phyloP scores from a whole-genome alignment of 2,888 invertebrate species.

The Acanthosepion pharaonis region DNA sequence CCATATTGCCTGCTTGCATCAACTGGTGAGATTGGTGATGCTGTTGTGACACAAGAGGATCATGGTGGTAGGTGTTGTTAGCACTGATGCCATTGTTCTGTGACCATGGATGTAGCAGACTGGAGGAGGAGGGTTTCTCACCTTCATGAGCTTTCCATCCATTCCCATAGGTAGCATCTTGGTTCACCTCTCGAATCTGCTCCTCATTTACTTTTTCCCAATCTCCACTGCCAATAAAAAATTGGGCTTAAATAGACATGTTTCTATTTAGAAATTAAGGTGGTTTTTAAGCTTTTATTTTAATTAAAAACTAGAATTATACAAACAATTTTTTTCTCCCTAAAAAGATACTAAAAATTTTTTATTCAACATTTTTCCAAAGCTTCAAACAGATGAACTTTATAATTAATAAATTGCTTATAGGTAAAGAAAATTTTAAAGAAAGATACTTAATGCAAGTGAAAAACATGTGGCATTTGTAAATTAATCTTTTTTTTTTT shows the following conservation, averaged over 20 bases:
- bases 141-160: neutral
- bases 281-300: neutral
- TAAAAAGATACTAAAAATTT: neutral
- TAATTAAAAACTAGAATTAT: neutral
- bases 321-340: neutral
- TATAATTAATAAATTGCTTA: neutral
- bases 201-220: slow-evolving; percentile 37
- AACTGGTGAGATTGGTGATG: neutral
- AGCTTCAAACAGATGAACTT: neutral
- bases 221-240: slow-evolving; percentile 44
- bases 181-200: neutral
- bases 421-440: neutral
- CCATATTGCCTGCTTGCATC: neutral
- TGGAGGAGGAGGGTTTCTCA: neutral
- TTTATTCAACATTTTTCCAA: neutral
- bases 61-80: neutral
- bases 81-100: neutral
- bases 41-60: neutral
- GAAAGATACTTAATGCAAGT: neutral
- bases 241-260: slow-evolving; percentile 38
- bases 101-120: neutral
- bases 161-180: slow-evolving; percentile 36
- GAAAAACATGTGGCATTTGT: too few relatives aligned
- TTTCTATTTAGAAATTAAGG: neutral
- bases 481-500: too few relatives aligned